phyloP scores from a whole-genome alignment of 2,113 vertebrate genomes.

The Trichomycterus rosablanca region DNA sequence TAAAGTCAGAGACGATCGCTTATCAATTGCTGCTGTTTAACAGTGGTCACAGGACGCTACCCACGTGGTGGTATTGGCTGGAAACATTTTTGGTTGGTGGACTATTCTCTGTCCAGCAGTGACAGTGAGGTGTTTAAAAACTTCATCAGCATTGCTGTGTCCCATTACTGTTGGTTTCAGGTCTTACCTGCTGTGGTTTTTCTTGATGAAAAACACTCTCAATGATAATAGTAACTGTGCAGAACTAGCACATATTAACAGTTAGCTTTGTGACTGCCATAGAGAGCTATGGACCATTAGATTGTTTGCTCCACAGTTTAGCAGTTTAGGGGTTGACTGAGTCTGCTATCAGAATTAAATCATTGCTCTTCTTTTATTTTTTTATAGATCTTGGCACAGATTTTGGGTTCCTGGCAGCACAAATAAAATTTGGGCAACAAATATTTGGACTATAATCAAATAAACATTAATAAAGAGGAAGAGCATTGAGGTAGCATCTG shows the following conservation, averaged over 20 bases:
- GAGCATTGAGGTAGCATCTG: slow-evolving; percentile 28
- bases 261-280: slow-evolving; percentile 20
- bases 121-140: too few species aligned
- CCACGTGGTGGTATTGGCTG: too few species aligned
- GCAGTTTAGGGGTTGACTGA: slow-evolving; percentile 59
- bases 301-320: slow-evolving; percentile 52
- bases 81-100: too few species aligned
- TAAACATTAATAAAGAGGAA: slow-evolving; percentile 32
- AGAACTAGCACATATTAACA: slow-evolving; percentile 20
- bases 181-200: slow-evolving; percentile 61
- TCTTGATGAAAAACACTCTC: too few species aligned
- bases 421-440: not conserved
- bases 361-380: not conserved
- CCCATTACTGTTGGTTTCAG: slow-evolving; percentile 65
- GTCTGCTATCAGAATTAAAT: slow-evolving; percentile 39
- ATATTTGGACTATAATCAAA: slow-evolving; percentile 36
- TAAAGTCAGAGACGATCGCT: too few species aligned
- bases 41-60: too few species aligned
- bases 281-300: slow-evolving; percentile 43
- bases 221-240: not conserved
- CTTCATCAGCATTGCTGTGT: too few species aligned
- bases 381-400: slow-evolving; percentile 41
- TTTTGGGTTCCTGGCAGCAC: slow-evolving; percentile 11
- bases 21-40: too few species aligned
- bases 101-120: too few species aligned